A percentile compares a stretch with the other conserved stretches of the same genome.
These are phyloP conservation scores for Apocrypta bakeri DNA, from an alignment of 1,140 invertebrate genomes.

Conservation along the genomic window DNA sequence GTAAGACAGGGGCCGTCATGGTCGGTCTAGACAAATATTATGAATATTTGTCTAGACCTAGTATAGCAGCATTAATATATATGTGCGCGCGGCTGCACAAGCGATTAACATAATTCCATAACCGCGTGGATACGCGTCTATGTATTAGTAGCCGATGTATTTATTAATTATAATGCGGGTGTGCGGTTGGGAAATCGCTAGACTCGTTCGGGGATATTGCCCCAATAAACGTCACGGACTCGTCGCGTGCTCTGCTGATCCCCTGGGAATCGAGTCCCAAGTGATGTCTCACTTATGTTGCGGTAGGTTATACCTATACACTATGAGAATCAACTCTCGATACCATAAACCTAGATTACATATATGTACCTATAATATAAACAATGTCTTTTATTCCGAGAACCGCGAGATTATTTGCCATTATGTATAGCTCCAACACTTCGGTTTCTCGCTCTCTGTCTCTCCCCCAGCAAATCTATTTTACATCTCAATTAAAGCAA, in stretches of 20 bases:
- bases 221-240: constrained; percentile 11
- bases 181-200: constrained; percentile 1
- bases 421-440: background rate
- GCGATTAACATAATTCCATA: constrained; percentile 66
- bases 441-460: too few relatives aligned
- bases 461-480: background rate
- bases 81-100: background rate
- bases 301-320: background rate
- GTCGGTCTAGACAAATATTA: constrained; percentile 50
- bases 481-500: constrained; percentile 16
- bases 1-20: background rate
- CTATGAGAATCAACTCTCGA: background rate
- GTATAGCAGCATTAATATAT: constrained; percentile 49
- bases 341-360: background rate
- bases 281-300: constrained; percentile 10
- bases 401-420: background rate
- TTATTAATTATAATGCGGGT: constrained; percentile 55
- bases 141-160: constrained; percentile 57
- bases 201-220: background rate
- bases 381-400: background rate
- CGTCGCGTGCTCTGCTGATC: background rate
- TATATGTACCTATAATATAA: background rate
- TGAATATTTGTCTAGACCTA: constrained; percentile 9
- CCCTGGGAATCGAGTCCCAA: constrained; percentile 8
- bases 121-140: too few relatives aligned